Base-by-base conservation (phyloP, 2,888 invertebrate species). In the Phlogophora meticulosa region DNA sequence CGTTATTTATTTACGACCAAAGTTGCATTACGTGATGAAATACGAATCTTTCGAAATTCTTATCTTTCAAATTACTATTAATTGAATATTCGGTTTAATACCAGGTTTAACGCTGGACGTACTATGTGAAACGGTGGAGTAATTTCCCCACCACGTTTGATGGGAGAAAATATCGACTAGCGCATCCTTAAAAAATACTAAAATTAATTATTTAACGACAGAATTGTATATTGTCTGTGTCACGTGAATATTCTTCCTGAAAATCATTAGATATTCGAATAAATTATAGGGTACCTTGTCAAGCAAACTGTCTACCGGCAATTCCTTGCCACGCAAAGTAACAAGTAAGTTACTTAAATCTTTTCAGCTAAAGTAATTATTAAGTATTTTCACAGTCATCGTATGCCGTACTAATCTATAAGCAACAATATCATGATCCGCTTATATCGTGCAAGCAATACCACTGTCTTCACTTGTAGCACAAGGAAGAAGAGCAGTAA, bases 211-310 rank as follows among this genome's bases (percentile, higher is more conserved):
- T 60, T 76, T 64, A 67, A 67, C 17, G 46, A 66, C 72, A 72
- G 60, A 72, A 46, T 55, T 72, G 34, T 80, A 68, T 71, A 74
- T 58, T 22, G 52, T 74, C 72, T 71, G 61, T 81, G 56, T 60
- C 69, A 70, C 66, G 66, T 76, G 72, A 66, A 72, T 72, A 72
- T 76, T 67, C 65, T 79, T 62, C 63, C 55, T 68, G 64, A 66
- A 69, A 64, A 58, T 81, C 55, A 43, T 66, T 58, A 76, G 48
- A 59, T 76, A 67, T 72, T 79, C 69, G 55, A 72, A 55, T 53
- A 65, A 64, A 79, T 56, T 36, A 38, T 46, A 24, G 66, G 76
- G 80, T 68, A 57, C 76, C 80, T 56, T 43, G 9, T 38, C 36
- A 46, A 56, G 52, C 45, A 48, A 55, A 38, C 24, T 34, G 46